phyloP scores from a whole-genome alignment of 2,797 vertebrate genomes.

The Prunella strophiata region DNA sequence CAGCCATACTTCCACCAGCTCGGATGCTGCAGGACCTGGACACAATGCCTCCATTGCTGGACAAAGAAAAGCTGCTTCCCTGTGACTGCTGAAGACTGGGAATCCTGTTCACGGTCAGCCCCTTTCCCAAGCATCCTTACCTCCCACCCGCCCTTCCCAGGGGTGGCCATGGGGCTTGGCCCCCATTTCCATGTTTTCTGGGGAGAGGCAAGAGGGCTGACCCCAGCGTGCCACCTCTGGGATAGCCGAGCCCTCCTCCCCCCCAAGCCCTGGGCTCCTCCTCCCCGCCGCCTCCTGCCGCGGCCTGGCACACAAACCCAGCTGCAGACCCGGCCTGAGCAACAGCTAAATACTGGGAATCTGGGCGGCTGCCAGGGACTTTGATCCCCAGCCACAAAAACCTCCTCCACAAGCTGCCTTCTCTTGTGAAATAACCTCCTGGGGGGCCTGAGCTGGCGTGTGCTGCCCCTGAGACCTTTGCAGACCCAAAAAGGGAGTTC shows the following conservation, averaged over 20 bases:
- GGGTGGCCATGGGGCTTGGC: neutral
- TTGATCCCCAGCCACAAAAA: conserved; percentile 28
- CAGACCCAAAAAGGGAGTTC: neutral
- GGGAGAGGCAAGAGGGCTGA: neutral
- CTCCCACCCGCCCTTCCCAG: neutral
- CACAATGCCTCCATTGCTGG: accelerated
- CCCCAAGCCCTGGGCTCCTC: neutral
- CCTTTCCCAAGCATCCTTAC: neutral
- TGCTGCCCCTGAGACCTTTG: neutral
- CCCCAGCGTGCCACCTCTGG: accelerated
- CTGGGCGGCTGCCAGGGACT: neutral
- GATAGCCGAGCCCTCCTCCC: accelerated
- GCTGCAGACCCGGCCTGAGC: neutral
- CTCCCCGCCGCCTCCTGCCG: neutral
- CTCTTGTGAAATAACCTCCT: neutral
- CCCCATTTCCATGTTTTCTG: accelerated
- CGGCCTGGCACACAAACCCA: neutral
- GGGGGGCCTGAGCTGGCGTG: neutral
- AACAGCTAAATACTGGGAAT: neutral
- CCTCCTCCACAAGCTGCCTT: neutral
- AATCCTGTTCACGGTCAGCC: neutral
- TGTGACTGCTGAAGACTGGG: accelerated
- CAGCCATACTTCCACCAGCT: neutral
- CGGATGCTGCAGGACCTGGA: neutral
- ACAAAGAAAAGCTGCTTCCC: neutral